Base-by-base conservation (phyloP, 2,888 invertebrate genomes). In the Chouioia cunea region DNA sequence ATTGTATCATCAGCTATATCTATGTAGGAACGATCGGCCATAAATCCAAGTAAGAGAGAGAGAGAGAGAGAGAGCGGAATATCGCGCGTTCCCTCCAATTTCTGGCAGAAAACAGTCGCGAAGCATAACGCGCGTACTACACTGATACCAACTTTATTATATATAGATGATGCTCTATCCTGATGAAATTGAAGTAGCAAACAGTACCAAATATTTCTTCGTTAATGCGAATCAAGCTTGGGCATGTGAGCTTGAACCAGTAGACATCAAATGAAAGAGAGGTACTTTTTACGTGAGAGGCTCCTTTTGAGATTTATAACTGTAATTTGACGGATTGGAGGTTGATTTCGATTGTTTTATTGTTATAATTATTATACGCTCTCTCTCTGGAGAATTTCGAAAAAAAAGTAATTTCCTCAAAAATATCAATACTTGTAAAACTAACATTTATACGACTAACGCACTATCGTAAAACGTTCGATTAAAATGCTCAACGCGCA, bases 1-100 rank as follows among this genome's bases (percentile, higher is more conserved):
- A 22, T 58, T 22, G 44, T 46, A 58, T 58, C 58, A 22, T 58
- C 12, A 6, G 27, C 48, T 48, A 58, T 70, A 65, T 65, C 50
- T 59, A 59, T 50, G 27, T 64, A 57, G 44, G 27, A 70, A 54
- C 27, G 53, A 59, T 43, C 43, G 27, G 47, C 56, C 53, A 65
- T 70, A 65, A 65, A 65, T 64, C 47, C n/a, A n/a, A n/a, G n/a
- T n/a, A 47, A 14, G 16, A 1, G 12, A 44, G 27, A 27, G 44
- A 58, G 20, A 14, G 16, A 1, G n/a, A 44, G 27, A 27, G 44
- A 50, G 20, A 44, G 23, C 23, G 10, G 59, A 46, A 58, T 46
- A 69, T 58, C 62, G 52, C 52, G 57, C 63, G 57, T 63, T 63
- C 48, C 58, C 16, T 58, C 44, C 23, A 58, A 59, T 52, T 58